Evolutionary conservation across 2,113 vertebrate genomes (phyloP).

Genomic region (Murina feae): DNA sequence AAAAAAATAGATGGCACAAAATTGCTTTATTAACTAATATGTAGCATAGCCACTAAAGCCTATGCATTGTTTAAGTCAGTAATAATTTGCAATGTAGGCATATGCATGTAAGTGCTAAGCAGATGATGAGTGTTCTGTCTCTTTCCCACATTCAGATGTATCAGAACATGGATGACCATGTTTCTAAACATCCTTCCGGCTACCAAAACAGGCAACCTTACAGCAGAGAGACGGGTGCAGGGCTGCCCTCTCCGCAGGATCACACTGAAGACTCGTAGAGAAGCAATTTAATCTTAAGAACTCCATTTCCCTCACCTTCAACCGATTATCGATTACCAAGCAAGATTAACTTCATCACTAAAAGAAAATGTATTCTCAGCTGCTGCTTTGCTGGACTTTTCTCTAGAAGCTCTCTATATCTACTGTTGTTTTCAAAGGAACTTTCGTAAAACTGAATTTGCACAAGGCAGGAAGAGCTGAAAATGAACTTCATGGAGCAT

Average conservation of each 20-base stretch:
- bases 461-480: background rate
- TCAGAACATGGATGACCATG: constrained; percentile 53
- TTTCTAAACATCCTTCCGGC: constrained; percentile 3
- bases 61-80: background rate
- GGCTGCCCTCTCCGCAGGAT: background rate
- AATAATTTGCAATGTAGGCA: background rate
- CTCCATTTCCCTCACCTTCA: background rate
- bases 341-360: constrained; percentile 33
- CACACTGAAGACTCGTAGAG: constrained; percentile 55
- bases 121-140: background rate
- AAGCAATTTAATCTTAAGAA: constrained; percentile 28
- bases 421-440: constrained; percentile 52
- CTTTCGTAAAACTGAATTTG: constrained; percentile 45
- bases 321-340: constrained; percentile 37
- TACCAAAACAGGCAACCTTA: constrained; percentile 40
- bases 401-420: constrained; percentile 59
- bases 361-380: constrained; percentile 42
- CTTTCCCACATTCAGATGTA: constrained; percentile 72
- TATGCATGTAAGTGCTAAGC: fast-evolving
- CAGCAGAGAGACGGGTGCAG: constrained; percentile 32
- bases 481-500: background rate
- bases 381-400: constrained; percentile 61
- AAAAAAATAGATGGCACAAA: background rate
- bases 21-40: background rate
- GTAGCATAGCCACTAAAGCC: background rate